Base-by-base conservation (phyloP, 2,113 vertebrate genomes). In the Pluvialis apricaria region DNA sequence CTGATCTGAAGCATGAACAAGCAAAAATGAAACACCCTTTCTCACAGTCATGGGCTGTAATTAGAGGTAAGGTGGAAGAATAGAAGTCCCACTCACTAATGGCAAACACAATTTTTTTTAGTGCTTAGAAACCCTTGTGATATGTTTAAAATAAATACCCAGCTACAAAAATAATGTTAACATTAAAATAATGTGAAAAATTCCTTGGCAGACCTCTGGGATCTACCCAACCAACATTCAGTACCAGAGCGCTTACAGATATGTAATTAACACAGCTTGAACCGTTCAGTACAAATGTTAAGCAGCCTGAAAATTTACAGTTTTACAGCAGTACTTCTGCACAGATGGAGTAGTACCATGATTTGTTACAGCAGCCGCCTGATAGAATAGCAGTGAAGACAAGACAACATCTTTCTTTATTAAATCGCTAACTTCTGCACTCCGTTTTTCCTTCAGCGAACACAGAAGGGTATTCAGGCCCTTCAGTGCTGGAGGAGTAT, bases 221-320 rank as follows among this genome's bases (percentile, higher is more conserved):
- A 92, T 78, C 88, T 92, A 72, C 77, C 79, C 80, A 78, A 78
- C 65, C 57, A n/a, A 21, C 40, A 57, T 25, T n/a, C 25, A 61
- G 36, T 49, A 80, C 61, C 47, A 75, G 76, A 90, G 72, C 1
- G 5, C 78, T 90, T 76, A 66, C 54, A 92, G 92, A 92, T 89
- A 76, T 1, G 11, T 89, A 79, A 91, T 95, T 92, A 92, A 82
- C 78, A 93, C 86, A 95, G 95, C 81, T 95, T 94, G 92, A 95
- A 89, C n/a, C 7, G 3, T 78, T 95, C 91, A 80, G 73, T 69
- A 49, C 66, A 82, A 85, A 79, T 65, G 81, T 58, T 91, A 70
- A 72, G 57, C 61, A 92, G 77, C 49, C 83, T 87, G 66, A 92
- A 95, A 85, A 92, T 82, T 57, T 85, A 82, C 79, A 84, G 60